These are phyloP conservation scores for Oegoconia quadripuncta DNA, from an alignment of 2,888 invertebrate genomes.

Conservation along the genomic window DNA sequence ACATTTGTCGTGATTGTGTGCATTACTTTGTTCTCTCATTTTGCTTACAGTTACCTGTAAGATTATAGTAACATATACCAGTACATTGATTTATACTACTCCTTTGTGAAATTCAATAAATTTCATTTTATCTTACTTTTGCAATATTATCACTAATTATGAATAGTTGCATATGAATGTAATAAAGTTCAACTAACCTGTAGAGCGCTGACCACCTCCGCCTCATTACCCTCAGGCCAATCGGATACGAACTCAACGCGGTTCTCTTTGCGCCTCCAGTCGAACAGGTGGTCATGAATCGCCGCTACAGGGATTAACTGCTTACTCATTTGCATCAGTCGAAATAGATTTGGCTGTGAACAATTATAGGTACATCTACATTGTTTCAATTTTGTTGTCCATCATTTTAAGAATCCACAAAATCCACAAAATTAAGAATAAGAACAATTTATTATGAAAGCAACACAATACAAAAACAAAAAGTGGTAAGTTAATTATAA, in stretches of 20 bases:
- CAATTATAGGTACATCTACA: not conserved
- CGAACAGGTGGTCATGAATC: conserved; percentile 90
- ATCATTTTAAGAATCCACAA: no score
- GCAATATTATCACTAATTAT: not conserved
- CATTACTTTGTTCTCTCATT: no score
- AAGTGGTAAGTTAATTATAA: no score
- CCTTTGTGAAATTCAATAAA: no score
- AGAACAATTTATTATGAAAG: no score
- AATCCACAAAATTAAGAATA: no score
- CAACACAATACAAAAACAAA: no score
- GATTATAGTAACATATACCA: not conserved
- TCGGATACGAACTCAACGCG: conserved; percentile 94
- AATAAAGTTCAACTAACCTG: conserved; percentile 68
- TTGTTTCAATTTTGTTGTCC: not conserved
- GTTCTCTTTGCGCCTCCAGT: conserved; percentile 85
- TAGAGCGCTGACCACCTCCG: conserved; percentile 93
- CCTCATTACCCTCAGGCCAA: conserved; percentile 91
- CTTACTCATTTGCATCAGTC: conserved; percentile 92
- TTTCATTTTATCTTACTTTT: no score
- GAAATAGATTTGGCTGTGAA: conserved; percentile 89
- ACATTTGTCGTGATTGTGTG: no score
- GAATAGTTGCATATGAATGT: not conserved
- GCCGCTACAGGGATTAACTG: conserved; percentile 90
- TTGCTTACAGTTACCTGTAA: no score
- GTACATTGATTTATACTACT: no score